A percentile compares a stretch with the other conserved stretches of the same genome.
Evolutionary conservation across 2,797 vertebrate genomes (phyloP).

Genomic region (Amblyopsis hoosieri): DNA sequence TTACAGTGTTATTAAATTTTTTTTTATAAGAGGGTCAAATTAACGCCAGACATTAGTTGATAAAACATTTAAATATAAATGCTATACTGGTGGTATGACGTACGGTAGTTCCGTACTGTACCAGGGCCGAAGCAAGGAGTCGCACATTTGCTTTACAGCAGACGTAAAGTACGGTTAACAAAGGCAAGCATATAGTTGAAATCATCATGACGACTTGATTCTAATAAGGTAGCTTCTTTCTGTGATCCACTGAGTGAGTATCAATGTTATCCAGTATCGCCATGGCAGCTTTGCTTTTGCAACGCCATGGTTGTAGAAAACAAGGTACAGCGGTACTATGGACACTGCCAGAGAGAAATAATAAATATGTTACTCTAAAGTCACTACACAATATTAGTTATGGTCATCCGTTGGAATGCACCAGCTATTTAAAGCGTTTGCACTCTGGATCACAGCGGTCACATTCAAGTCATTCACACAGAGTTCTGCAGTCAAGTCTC

Average conservation of each 20-base stretch:
- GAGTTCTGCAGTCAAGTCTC: conserved; percentile 30
- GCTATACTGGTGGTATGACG: too few relatives aligned
- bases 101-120: neutral
- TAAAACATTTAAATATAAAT: too few relatives aligned
- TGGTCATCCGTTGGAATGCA: conserved; percentile 13
- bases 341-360: conserved; percentile 43
- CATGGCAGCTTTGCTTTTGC: conserved; percentile 72
- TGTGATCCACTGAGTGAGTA: neutral
- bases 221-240: neutral
- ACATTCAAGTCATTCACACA: conserved; percentile 28
- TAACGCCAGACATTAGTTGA: neutral
- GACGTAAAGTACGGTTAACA: conserved; percentile 28
- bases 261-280: neutral
- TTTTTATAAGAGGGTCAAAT: neutral
- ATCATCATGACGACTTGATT: too few relatives aligned
- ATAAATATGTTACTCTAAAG: conserved; percentile 19
- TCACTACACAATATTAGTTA: neutral
- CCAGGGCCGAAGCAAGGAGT: too few relatives aligned
- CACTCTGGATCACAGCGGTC: conserved; percentile 19
- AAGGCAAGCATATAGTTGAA: neutral
- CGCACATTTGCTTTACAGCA: too few relatives aligned
- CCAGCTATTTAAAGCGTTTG: conserved; percentile 13
- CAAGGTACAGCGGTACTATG: conserved; percentile 35
- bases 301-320: conserved; percentile 49
- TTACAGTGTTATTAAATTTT: too few relatives aligned